Conservation (phyloP, 2,888 invertebrate species). For the Laothoe populi region DNA sequence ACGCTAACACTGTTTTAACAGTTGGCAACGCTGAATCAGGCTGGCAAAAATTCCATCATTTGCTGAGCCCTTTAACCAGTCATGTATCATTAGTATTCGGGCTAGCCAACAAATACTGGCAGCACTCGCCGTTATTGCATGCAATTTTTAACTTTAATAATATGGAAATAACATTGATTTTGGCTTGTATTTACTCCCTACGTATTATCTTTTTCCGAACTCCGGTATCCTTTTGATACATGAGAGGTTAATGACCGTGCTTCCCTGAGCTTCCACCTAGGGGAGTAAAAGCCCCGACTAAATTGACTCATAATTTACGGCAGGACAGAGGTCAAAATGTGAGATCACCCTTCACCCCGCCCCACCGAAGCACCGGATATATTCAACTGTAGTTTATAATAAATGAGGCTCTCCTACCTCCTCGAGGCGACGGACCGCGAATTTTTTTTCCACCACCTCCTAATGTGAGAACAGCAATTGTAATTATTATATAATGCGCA, state of each 20-base stretch:
- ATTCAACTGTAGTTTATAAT: slow-evolving; percentile 18
- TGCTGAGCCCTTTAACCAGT: not conserved
- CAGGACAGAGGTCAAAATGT: slow-evolving; percentile 2
- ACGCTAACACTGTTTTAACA: too few species aligned
- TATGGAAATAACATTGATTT: too few species aligned
- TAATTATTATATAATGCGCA: slow-evolving; percentile 13
- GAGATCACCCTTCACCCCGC: slow-evolving; percentile 11
- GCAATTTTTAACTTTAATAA: too few species aligned
- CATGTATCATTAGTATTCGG: too few species aligned
- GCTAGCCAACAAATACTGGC: too few species aligned
- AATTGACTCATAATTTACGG: too few species aligned
- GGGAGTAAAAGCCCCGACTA: slow-evolving; percentile 19
- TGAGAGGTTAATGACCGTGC: not conserved
- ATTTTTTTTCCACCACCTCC: slow-evolving; percentile 24
- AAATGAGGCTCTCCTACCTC: slow-evolving; percentile 23
- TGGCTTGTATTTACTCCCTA: too few species aligned
- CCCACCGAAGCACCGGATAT: slow-evolving; percentile 16
- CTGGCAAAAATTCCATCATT: not conserved
- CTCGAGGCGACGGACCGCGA: slow-evolving; percentile 23
- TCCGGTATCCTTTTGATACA: too few species aligned
- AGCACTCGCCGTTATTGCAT: too few species aligned
- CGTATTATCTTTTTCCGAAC: too few species aligned
- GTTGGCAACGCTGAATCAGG: not conserved
- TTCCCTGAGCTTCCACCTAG: slow-evolving; percentile 10
- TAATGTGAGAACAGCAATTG: slow-evolving; percentile 22